phyloP scores from a whole-genome alignment of 92 coral and sea anemone genomes.

The Paragorgia papillata region DNA sequence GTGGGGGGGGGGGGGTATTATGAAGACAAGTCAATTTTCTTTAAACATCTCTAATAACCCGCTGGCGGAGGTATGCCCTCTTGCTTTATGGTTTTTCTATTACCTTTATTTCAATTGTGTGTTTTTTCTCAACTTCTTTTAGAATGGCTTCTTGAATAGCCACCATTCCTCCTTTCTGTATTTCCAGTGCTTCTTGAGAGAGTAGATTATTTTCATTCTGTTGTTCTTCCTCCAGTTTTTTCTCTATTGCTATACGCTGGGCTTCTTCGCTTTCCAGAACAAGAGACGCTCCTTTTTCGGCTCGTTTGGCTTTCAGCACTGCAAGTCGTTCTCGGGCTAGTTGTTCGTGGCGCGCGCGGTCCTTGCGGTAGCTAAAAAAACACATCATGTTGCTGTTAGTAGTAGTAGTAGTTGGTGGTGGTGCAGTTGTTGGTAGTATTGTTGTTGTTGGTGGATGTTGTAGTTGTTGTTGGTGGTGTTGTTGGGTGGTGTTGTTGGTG shows the following conservation, averaged over 20 bases:
- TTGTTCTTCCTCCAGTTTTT: conserved; percentile 69
- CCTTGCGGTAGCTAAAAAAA: conserved; percentile 73
- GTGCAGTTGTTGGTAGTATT: neutral
- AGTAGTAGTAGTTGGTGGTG: neutral
- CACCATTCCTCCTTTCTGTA: conserved; percentile 82
- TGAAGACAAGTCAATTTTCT: no score
- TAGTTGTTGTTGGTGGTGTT: no score
- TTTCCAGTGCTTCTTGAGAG: conserved; percentile 73
- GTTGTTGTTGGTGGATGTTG: neutral
- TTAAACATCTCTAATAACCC: no score
- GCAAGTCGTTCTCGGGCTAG: conserved; percentile 95
- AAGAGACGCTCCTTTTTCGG: conserved; percentile 48
- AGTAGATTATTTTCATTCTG: conserved; percentile 71
- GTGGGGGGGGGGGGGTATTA: no score
- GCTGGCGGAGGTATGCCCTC: no score
- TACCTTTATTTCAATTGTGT: conserved; percentile 89
- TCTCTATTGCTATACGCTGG: conserved; percentile 66
- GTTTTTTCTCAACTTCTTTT: conserved; percentile 90
- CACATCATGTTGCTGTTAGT: neutral
- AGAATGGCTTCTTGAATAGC: conserved; percentile 86
- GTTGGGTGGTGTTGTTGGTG: no score
- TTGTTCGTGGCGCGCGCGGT: conserved; percentile 91
- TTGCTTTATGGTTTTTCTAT: no score
- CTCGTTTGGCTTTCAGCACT: conserved; percentile 86
- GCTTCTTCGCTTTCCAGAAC: conserved; percentile 58